Base-by-base conservation (phyloP, 2,113 vertebrate genomes). In the Sakesphorus luctuosus region DNA sequence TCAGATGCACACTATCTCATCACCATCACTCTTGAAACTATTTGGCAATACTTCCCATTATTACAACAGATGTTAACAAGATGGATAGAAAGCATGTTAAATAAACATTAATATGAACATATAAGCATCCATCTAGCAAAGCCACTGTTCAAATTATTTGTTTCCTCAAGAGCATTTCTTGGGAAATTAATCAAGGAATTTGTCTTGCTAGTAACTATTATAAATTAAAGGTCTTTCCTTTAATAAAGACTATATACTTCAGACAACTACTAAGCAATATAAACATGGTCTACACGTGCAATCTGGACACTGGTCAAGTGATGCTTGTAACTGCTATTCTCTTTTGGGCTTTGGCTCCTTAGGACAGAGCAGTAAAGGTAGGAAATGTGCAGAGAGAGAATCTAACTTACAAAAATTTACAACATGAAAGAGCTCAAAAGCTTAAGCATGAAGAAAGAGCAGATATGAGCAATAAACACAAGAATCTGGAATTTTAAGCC, bases 21-120 rank as follows among this genome's bases (percentile, higher is more conserved):
- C 71, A 67, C 43, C 80, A 69, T 84, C 76, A 78, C 49, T 80
- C 68, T 72, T 63, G 44, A 93, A 94, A 93, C 65, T 68, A 91
- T 88, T 86, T 77, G 87, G 85, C 52, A 87, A 82, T 47, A 94
- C 49, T 69, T 96, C 50, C 26, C 44, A 50, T 79, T 89, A 93
- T 43, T 84, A 81, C 31, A 87, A 86, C 94, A 96, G 83, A 96
- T 87, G 90, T 94, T 82, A 96, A 95, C 69, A 89, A 93, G 84
- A 96, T 84, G 86, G 61, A 92, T 89, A 56, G 83, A 91, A 29
- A 82, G 3, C 31, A 61, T 24, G 62, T 84, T 89, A 96, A 93
- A 84, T 69, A 96, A 95, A 94, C 46, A 89, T 33, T 78, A 59
- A 87, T 89, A 93, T 88, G 93, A 95, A 91, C 73, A 81, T 46